A percentile compares a stretch with the other conserved stretches of the same genome.
phyloP scores from a whole-genome alignment of 2,888 invertebrate species.

The Phaonia tiefii region DNA sequence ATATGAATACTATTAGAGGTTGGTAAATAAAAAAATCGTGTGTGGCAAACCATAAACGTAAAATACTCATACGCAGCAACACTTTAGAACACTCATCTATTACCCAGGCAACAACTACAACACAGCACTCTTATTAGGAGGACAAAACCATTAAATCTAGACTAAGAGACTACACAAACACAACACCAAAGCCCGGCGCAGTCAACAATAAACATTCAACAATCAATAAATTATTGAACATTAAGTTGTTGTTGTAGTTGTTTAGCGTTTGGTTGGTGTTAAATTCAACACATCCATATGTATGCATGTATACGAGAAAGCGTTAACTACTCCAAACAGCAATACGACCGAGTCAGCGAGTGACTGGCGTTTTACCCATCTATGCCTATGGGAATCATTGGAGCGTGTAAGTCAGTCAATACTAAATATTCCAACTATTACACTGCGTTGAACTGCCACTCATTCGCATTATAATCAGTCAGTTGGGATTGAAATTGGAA shows the following conservation, averaged over 20 bases:
- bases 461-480: too few relatives aligned
- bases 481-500: too few relatives aligned
- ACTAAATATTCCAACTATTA: background rate
- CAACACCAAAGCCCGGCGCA: background rate
- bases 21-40: conserved; percentile 7
- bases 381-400: conserved; percentile 8
- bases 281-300: background rate
- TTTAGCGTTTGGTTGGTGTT: background rate
- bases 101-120: too few relatives aligned
- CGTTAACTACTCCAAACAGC: background rate
- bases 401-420: background rate
- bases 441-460: too few relatives aligned
- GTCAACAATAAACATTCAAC: background rate
- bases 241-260: background rate
- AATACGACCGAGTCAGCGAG: background rate
- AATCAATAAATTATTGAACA: conserved; percentile 9
- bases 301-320: too few relatives aligned
- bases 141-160: background rate
- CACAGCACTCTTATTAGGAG: background rate
- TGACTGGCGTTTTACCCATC: background rate
- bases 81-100: too few relatives aligned
- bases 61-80: conserved; percentile 14
- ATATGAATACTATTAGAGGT: conserved; percentile 1
- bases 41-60: conserved; percentile 26
- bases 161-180: conserved; percentile 6